Conservation (phyloP, 2,888 invertebrate genomes). For the Oegoconia quadripuncta region DNA sequence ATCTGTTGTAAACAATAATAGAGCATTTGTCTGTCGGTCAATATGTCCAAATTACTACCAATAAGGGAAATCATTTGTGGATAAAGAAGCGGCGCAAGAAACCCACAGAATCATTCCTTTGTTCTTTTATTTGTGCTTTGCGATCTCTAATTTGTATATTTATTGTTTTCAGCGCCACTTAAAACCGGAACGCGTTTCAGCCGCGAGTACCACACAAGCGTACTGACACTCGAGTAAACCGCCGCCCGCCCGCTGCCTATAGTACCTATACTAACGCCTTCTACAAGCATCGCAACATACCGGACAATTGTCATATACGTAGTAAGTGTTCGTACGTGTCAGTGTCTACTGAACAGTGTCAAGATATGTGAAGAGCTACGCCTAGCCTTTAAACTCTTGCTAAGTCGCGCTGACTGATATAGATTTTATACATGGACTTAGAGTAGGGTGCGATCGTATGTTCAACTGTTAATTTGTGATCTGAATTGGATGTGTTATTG, state of each 20-base stretch:
- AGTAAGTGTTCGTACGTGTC: constrained; percentile 18
- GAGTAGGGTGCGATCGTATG: constrained; percentile 17
- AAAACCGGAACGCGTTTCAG: constrained; percentile 62
- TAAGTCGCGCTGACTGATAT: constrained; percentile 45
- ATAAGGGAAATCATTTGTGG: no score
- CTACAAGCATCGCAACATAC: constrained; percentile 28
- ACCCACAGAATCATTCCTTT: constrained; percentile 1
- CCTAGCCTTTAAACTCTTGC: constrained; percentile 27
- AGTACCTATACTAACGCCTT: constrained; percentile 38
- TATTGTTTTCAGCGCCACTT: constrained; percentile 58
- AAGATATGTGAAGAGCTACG: constrained; percentile 9
- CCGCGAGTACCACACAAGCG: constrained; percentile 71
- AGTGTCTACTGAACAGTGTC: constrained; percentile 27
- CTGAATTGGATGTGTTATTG: background rate
- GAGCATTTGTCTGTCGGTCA: no score
- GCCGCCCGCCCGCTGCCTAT: constrained; percentile 62
- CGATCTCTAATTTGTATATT: constrained; percentile 8
- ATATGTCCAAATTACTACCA: no score
- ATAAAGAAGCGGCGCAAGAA: no score
- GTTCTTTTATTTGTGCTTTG: constrained; percentile 8
- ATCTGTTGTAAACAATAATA: no score
- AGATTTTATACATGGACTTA: constrained; percentile 36
- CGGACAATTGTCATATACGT: constrained; percentile 14
- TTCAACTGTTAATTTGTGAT: background rate
- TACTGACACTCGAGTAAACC: constrained; percentile 64